Evolutionary conservation across 2,888 invertebrate genomes (phyloP).

Genomic region (Phorcus lineatus): DNA sequence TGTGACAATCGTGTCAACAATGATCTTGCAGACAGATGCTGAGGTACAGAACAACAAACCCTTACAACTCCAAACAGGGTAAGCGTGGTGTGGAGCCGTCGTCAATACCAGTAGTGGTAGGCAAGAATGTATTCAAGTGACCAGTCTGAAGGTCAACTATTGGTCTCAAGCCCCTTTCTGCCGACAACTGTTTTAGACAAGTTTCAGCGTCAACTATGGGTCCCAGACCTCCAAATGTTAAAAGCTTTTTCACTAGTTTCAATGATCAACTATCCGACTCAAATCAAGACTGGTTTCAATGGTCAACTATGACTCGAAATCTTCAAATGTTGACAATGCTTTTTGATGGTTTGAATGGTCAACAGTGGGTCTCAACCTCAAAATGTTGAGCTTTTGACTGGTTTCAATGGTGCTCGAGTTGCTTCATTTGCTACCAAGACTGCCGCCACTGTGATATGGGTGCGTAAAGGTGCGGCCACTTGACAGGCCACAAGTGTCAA

Average conservation of each 20-base stretch:
- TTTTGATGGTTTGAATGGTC: not conserved
- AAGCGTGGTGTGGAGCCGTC: not conserved
- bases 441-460: too few species aligned
- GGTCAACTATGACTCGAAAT: too few species aligned
- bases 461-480: too few species aligned
- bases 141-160: constrained; percentile 19
- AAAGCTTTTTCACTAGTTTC: not conserved
- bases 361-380: too few species aligned
- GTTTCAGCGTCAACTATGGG: too few species aligned
- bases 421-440: too few species aligned
- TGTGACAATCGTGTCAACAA: constrained; percentile 20
- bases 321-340: too few species aligned
- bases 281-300: too few species aligned
- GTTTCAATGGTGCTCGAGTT: too few species aligned
- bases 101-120: not conserved
- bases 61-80: constrained; percentile 5
- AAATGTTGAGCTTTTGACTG: too few species aligned
- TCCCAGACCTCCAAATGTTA: not conserved
- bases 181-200: too few species aligned
- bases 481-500: too few species aligned
- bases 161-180: not conserved
- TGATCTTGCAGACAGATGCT: constrained; percentile 16
- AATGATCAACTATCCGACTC: not conserved
- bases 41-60: not conserved
- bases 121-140: constrained; percentile 7